A percentile compares a stretch with the other conserved stretches of the same genome.
phyloP scores from a whole-genome alignment of 2,113 vertebrate species.

The Labrus mixtus region DNA sequence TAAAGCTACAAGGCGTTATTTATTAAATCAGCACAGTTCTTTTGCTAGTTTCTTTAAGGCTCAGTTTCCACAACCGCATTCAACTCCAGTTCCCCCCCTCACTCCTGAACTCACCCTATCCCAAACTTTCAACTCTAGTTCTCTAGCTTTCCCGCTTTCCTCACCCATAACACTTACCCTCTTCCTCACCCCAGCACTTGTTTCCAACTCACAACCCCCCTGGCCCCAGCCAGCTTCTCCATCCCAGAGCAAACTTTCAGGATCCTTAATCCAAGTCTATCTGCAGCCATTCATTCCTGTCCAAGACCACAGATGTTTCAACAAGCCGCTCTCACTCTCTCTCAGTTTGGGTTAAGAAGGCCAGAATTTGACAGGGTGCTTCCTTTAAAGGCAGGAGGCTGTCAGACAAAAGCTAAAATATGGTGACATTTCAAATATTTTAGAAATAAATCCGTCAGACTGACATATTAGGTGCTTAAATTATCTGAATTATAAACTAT shows the following conservation, averaged over 20 bases:
- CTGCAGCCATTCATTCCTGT: constrained; percentile 58
- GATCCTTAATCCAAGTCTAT: constrained; percentile 60
- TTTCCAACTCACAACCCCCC: constrained; percentile 27
- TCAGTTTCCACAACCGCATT: constrained; percentile 1
- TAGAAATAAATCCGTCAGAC: constrained; percentile 3
- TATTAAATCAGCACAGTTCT: background rate
- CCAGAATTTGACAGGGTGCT: constrained; percentile 44
- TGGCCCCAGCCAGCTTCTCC: constrained; percentile 28
- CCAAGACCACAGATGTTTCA: constrained; percentile 72
- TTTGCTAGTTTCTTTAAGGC: constrained; percentile 18
- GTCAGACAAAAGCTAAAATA: constrained; percentile 33
- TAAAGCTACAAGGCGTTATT: background rate
- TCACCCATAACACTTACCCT: constrained; percentile 33
- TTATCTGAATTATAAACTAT: constrained; percentile 6
- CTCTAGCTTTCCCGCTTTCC: constrained; percentile 15
- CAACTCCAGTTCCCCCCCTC: background rate
- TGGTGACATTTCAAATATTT: constrained; percentile 6
- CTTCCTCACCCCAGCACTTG: constrained; percentile 35
- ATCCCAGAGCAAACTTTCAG: constrained; percentile 44
- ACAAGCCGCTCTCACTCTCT: constrained; percentile 42
- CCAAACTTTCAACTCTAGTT: constrained; percentile 7
- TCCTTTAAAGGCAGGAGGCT: constrained; percentile 42
- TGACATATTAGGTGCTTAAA: constrained; percentile 25
- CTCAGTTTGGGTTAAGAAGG: constrained; percentile 54
- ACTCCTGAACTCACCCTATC: constrained; percentile 9